Conservation (phyloP, 2,797 vertebrate genomes). For the Danio aesculapii region DNA sequence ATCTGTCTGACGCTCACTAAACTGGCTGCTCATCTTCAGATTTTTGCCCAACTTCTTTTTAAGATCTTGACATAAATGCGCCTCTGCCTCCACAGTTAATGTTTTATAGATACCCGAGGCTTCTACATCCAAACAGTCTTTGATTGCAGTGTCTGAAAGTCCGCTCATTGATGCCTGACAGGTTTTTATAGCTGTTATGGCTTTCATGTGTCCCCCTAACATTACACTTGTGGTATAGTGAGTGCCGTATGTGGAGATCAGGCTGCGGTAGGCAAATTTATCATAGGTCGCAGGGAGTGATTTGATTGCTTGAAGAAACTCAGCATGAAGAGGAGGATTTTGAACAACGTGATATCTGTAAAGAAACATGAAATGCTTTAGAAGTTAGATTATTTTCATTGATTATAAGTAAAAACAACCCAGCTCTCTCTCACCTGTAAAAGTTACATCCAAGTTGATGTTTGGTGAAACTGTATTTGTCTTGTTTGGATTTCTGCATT, state of each 20-base stretch:
- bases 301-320: slow-evolving; percentile 66
- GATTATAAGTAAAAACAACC: neutral
- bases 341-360: neutral
- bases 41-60: slow-evolving; percentile 52
- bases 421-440: slow-evolving; percentile 36
- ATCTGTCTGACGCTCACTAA: slow-evolving; percentile 61
- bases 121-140: slow-evolving; percentile 72
- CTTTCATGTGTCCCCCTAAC: slow-evolving; percentile 66
- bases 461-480: slow-evolving; percentile 57
- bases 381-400: too few relatives aligned
- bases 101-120: slow-evolving; percentile 58
- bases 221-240: slow-evolving; percentile 67
- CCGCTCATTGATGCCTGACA: slow-evolving; percentile 65
- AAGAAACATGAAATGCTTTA: too few relatives aligned
- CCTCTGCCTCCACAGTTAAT: fast-evolving
- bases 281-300: slow-evolving; percentile 60
- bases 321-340: slow-evolving; percentile 46
- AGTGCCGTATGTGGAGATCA: slow-evolving; percentile 76
- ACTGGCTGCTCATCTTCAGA: slow-evolving; percentile 69
- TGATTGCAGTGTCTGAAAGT: slow-evolving; percentile 60
- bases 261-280: slow-evolving; percentile 40
- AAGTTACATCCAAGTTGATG: slow-evolving; percentile 46
- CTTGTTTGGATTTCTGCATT: slow-evolving; percentile 36
- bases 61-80: slow-evolving; percentile 62
- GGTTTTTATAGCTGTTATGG: slow-evolving; percentile 70